Percentiles rank a stretch among this genome's conserved stretches.
These are phyloP conservation scores for Eucidaris tribuloides DNA, from an alignment of 35 echinoderm and acorn worm species.

Conservation along the genomic window DNA sequence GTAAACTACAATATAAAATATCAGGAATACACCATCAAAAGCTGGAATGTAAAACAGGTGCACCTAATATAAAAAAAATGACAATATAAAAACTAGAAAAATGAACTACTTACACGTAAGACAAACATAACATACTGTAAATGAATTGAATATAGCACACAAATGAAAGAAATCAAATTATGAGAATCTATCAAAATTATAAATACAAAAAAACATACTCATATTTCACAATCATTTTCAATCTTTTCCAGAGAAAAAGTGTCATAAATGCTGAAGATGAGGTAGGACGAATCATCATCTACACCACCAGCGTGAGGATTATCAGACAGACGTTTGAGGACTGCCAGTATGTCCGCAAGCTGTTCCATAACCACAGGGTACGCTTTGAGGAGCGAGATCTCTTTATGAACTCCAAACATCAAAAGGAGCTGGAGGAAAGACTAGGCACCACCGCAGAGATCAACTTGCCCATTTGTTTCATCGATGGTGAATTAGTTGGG, in stretches of 20 bases:
- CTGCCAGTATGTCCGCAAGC: slow-evolving; percentile 88
- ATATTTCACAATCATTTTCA: too few relatives aligned
- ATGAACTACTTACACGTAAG: too few relatives aligned
- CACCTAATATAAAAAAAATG: too few relatives aligned
- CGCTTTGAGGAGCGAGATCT: slow-evolving; percentile 89
- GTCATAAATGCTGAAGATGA: slow-evolving; percentile 75
- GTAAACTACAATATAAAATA: too few relatives aligned
- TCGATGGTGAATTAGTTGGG: slow-evolving; percentile 96
- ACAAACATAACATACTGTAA: too few relatives aligned
- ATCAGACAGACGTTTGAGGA: slow-evolving; percentile 90
- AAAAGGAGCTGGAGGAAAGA: slow-evolving; percentile 70
- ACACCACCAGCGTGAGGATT: slow-evolving; percentile 95
- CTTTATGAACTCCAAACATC: slow-evolving; percentile 82
- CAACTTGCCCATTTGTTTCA: slow-evolving; percentile 82
- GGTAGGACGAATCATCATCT: slow-evolving; percentile 85
- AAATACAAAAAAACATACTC: too few relatives aligned
- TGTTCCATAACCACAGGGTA: slow-evolving; percentile 96
- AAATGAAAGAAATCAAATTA: too few relatives aligned
- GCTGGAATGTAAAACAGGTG: too few relatives aligned
- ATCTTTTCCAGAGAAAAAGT: not conserved
- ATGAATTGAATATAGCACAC: too few relatives aligned
- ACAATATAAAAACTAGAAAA: too few relatives aligned
- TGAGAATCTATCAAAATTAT: too few relatives aligned
- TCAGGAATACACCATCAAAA: too few relatives aligned
- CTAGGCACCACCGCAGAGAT: slow-evolving; percentile 63